phyloP scores from a whole-genome alignment of 1,140 invertebrate species.

The Neotoxoptera formosana region DNA sequence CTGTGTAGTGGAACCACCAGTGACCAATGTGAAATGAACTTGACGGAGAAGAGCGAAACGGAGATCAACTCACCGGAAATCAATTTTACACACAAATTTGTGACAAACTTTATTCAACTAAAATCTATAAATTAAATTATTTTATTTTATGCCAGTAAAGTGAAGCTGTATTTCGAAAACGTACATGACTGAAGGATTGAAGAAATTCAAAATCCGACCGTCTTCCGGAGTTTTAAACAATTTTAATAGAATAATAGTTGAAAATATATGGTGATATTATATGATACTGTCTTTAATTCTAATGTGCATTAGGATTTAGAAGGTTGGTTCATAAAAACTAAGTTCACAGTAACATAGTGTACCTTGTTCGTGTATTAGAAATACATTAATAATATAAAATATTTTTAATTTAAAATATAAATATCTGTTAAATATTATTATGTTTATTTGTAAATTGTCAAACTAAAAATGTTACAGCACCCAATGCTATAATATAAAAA shows the following conservation, averaged over 20 bases:
- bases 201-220: background rate
- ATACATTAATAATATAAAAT: too few relatives aligned
- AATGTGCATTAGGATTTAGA: background rate
- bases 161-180: too few relatives aligned
- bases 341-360: too few relatives aligned
- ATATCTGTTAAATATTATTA: too few relatives aligned
- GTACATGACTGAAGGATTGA: too few relatives aligned
- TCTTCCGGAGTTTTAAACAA: background rate
- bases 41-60: background rate
- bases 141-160: background rate
- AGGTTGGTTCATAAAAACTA: background rate
- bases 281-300: background rate
- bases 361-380: background rate
- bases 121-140: background rate
- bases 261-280: background rate
- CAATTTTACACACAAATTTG: background rate
- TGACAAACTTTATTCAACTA: background rate
- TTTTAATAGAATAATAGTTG: background rate
- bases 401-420: too few relatives aligned
- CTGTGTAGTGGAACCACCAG: background rate
- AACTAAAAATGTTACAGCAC: too few relatives aligned
- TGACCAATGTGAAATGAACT: slow-evolving; percentile 21
- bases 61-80: background rate
- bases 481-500: too few relatives aligned
- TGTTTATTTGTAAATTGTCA: too few relatives aligned